Conservation (phyloP, 30 jellyfish, hydroid and myxozoan genomes). For the Clytia hemisphaerica region DNA sequence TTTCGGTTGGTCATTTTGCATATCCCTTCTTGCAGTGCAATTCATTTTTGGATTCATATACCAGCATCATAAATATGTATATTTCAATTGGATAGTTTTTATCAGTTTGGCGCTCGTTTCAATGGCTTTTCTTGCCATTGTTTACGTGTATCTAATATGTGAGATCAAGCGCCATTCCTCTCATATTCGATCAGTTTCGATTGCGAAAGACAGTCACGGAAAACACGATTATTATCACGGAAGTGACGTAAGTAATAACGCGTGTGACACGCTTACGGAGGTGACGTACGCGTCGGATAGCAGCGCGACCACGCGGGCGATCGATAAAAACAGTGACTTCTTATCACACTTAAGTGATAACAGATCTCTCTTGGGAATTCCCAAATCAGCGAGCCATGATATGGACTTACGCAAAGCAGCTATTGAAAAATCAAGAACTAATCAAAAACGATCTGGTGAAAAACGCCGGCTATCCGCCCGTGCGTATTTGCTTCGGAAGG, state of each 20-base stretch:
- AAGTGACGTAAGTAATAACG: neutral
- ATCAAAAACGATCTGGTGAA: neutral
- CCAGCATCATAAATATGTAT: constrained; percentile 9
- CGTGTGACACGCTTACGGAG: constrained; percentile 14
- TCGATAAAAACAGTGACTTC: neutral
- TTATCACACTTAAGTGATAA: neutral
- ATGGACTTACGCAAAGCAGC: constrained; percentile 19
- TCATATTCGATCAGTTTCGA: constrained; percentile 15
- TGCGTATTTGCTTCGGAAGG: constrained; percentile 4
- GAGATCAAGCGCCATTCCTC: constrained; percentile 26
- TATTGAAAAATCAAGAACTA: neutral
- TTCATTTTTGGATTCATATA: constrained; percentile 21
- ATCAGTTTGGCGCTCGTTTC: neutral
- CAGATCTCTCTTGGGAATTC: no score
- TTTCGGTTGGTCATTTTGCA: constrained; percentile 22
- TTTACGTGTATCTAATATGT: constrained; percentile 9
- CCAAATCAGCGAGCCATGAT: neutral
- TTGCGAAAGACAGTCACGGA: neutral
- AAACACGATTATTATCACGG: neutral
- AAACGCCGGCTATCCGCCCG: constrained; percentile 21
- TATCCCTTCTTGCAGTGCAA: constrained; percentile 19
- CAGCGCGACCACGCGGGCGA: neutral
- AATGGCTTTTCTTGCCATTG: neutral
- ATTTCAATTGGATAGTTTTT: constrained; percentile 26
- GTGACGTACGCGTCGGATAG: constrained; percentile 20